phyloP scores from a whole-genome alignment of 2,888 invertebrate species.

The Caenorhabditis sulstoni region DNA sequence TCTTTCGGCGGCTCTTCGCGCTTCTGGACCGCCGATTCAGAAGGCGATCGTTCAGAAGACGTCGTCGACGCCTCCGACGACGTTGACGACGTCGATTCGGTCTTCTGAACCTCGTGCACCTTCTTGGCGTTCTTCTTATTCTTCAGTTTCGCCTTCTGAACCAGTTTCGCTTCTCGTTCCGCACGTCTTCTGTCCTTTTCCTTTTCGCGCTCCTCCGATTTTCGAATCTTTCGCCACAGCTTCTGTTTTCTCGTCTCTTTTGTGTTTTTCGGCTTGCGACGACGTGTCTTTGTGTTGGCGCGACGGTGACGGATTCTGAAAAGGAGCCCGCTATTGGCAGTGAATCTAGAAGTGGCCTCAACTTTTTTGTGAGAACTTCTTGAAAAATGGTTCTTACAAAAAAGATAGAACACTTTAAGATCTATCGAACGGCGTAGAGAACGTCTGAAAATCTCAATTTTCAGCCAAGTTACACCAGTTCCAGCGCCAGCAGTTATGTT shows the following conservation, averaged over 20 bases:
- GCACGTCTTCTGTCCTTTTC: constrained; percentile 3
- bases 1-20: not conserved
- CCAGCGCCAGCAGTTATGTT: too few relatives aligned
- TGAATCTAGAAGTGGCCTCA: too few relatives aligned
- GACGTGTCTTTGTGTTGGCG: not conserved
- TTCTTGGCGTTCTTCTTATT: not conserved
- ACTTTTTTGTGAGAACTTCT: too few relatives aligned
- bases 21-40: constrained; percentile 15
- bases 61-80: not conserved
- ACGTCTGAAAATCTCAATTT: too few relatives aligned
- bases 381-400: too few relatives aligned
- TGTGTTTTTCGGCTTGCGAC: not conserved
- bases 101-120: too few relatives aligned
- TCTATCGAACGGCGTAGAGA: too few relatives aligned
- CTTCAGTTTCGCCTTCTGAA: not conserved
- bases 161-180: not conserved
- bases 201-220: constrained; percentile 31
- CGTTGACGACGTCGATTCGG: not conserved
- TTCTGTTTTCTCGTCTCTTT: constrained; percentile 47
- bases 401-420: too few relatives aligned
- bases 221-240: constrained; percentile 19
- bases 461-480: too few relatives aligned
- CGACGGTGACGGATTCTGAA: constrained; percentile 43
- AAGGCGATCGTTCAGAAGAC: constrained; percentile 7
- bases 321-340: too few relatives aligned